Evolutionary conservation across 2,113 vertebrate species (phyloP).

Genomic region (human): GRCh38 chr5:14959001-14959500

Average conservation of each 20-base stretch:
- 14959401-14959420: slow-evolving; percentile 71
- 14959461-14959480: slow-evolving; percentile 31
- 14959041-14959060: slow-evolving; percentile 40
- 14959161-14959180: slow-evolving; percentile 71
- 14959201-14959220: slow-evolving; percentile 53
- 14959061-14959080: slow-evolving; percentile 53
- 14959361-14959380: slow-evolving; percentile 67
- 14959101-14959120: slow-evolving; percentile 45
- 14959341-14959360: slow-evolving; percentile 69
- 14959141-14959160: slow-evolving; percentile 58
- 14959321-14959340: slow-evolving; percentile 63
- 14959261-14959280: slow-evolving; percentile 36
- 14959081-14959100: slow-evolving; percentile 47
- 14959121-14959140: slow-evolving; percentile 41
- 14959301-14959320: slow-evolving; percentile 48
- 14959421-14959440: slow-evolving; percentile 59
- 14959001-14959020: slow-evolving; percentile 57
- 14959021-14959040: slow-evolving; percentile 64
- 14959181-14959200: slow-evolving; percentile 62
- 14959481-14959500: not conserved
- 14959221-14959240: slow-evolving; percentile 59
- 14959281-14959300: slow-evolving; percentile 29
- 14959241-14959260: not conserved
- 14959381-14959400: not conserved
- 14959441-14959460: slow-evolving; percentile 55